Evolutionary conservation across 2,113 vertebrate species (phyloP).

Genomic region (Picathartes gymnocephalus): DNA sequence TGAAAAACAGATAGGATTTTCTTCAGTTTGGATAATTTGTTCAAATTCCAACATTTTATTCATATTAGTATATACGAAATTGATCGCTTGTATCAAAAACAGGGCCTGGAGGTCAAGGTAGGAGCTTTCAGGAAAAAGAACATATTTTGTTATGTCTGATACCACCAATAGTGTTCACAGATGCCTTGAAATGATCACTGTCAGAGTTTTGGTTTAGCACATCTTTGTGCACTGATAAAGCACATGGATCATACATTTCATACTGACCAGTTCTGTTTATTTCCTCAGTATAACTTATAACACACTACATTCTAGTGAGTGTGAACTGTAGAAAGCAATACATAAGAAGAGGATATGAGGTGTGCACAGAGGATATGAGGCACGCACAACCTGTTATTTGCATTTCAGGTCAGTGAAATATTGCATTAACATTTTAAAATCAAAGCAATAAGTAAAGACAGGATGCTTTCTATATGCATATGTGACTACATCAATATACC

Average conservation of each 20-base stretch:
- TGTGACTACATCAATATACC: neutral
- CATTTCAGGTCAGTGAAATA: neutral
- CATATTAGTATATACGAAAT: neutral
- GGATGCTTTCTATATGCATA: neutral
- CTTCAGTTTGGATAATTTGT: neutral
- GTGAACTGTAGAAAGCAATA: neutral
- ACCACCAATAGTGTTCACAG: neutral
- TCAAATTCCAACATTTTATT: neutral
- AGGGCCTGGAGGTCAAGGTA: neutral
- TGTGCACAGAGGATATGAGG: neutral
- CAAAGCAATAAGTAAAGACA: neutral
- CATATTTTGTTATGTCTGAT: neutral
- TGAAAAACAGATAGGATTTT: neutral
- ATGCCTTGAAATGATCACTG: neutral
- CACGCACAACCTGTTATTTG: neutral
- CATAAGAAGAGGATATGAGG: neutral
- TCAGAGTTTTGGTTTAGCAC: neutral
- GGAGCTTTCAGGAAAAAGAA: neutral
- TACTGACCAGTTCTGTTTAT: neutral
- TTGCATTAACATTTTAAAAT: neutral
- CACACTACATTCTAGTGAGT: neutral
- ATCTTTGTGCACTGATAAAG: neutral
- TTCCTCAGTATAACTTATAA: neutral
- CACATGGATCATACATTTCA: neutral
- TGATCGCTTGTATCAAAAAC: neutral